phyloP scores from a whole-genome alignment of 2,797 vertebrate species.

The Cyclopterus lumpus region DNA sequence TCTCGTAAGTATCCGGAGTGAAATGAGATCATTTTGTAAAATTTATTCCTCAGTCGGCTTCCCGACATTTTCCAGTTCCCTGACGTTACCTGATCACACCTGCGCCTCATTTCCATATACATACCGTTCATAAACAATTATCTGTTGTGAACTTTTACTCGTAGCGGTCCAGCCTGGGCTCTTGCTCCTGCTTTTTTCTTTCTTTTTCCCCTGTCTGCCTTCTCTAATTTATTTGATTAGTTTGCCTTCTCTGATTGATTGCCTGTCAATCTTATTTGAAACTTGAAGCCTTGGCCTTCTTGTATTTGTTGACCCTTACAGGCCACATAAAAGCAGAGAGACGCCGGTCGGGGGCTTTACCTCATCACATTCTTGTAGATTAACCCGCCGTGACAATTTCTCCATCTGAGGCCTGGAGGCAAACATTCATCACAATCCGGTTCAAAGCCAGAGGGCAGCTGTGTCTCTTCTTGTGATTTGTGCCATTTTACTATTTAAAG shows the following conservation, averaged over 20 bases:
- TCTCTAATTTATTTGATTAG: neutral
- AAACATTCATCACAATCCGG: neutral
- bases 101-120: neutral
- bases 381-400: neutral
- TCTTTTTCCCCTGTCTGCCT: neutral
- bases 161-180: neutral
- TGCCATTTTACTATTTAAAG: neutral
- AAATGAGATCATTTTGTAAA: neutral
- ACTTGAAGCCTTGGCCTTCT: neutral
- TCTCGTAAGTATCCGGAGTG: neutral
- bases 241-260: neutral
- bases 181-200: neutral
- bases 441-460: neutral
- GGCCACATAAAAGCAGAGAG: neutral
- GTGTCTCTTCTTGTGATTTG: neutral
- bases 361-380: neutral
- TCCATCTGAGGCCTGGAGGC: neutral
- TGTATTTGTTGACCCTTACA: neutral
- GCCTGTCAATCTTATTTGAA: neutral
- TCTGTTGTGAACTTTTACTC: neutral
- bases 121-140: neutral
- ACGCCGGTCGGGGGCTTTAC: neutral
- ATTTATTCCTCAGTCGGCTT: neutral
- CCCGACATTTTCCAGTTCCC: neutral
- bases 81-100: neutral